phyloP scores from a whole-genome alignment of 2,888 invertebrate species.

The Auanema sp. region DNA sequence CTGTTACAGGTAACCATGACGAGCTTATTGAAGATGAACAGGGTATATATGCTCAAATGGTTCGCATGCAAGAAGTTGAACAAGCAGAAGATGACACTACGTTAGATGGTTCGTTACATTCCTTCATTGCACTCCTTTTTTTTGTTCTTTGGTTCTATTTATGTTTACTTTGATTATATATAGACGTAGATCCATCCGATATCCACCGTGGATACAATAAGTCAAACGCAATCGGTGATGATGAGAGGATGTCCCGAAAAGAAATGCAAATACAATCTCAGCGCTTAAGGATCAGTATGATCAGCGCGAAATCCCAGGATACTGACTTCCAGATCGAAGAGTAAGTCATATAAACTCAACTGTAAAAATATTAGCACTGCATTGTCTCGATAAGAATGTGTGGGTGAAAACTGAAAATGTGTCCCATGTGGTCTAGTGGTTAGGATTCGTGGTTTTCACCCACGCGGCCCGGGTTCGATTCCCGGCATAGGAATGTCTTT shows the following conservation, averaged over 20 bases:
- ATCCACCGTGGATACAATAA: constrained; percentile 24
- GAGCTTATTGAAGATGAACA: constrained; percentile 71
- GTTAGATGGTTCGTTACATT: constrained; percentile 40
- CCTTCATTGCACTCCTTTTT: neutral
- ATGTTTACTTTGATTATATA: constrained; percentile 5
- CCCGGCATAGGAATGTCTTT: constrained; percentile 29
- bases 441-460: constrained; percentile 49
- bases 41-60: constrained; percentile 74
- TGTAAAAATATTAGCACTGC: too few relatives aligned
- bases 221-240: constrained; percentile 27
- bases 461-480: constrained; percentile 63
- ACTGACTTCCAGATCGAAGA: too few relatives aligned
- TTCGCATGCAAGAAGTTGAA: constrained; percentile 56
- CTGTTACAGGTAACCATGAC: constrained; percentile 72
- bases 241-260: constrained; percentile 23
- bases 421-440: constrained; percentile 13
- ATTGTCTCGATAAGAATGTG: too few relatives aligned
- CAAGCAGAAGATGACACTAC: constrained; percentile 44
- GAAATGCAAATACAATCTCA: constrained; percentile 22
- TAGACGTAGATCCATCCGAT: constrained; percentile 33
- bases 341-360: too few relatives aligned
- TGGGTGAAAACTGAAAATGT: too few relatives aligned
- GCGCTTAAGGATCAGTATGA: too few relatives aligned
- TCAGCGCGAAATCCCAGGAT: too few relatives aligned
- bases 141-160: neutral